Percentiles rank a stretch among this genome's conserved stretches.
Evolutionary conservation across 1,140 invertebrate genomes (phyloP).

Genomic region (Ips typographus): DNA sequence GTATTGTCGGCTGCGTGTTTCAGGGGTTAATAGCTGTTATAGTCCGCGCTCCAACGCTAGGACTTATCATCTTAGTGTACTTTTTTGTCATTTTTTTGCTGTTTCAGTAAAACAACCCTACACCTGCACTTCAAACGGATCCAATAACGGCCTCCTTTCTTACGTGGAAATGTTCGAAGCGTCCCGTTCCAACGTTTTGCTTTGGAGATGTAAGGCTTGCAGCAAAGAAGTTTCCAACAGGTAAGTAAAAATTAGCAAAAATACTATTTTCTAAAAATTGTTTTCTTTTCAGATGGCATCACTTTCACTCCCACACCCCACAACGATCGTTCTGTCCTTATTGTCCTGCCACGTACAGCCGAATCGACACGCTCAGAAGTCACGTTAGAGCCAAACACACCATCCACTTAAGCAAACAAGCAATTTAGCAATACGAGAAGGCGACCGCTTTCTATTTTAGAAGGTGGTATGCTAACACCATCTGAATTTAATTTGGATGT

Average conservation of each 20-base stretch:
- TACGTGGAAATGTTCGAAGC: slow-evolving; percentile 81
- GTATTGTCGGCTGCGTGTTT: not conserved
- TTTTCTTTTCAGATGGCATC: slow-evolving; percentile 65
- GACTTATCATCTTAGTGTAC: not conserved
- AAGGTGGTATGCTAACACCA: slow-evolving; percentile 22
- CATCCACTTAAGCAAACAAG: slow-evolving; percentile 51
- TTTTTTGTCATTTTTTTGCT: slow-evolving; percentile 30
- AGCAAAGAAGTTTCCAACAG: slow-evolving; percentile 82
- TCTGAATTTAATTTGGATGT: not conserved
- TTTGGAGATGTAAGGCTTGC: slow-evolving; percentile 78
- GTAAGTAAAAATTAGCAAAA: slow-evolving; percentile 8
- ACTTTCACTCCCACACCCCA: slow-evolving; percentile 79
- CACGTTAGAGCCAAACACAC: slow-evolving; percentile 76
- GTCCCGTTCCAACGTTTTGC: slow-evolving; percentile 64
- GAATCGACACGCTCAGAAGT: slow-evolving; percentile 77
- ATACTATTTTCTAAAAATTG: slow-evolving; percentile 1
- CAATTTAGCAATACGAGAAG: slow-evolving; percentile 29
- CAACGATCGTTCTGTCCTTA: slow-evolving; percentile 78
- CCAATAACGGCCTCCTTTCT: slow-evolving; percentile 54
- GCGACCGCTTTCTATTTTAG: slow-evolving; percentile 27
- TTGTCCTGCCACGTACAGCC: slow-evolving; percentile 81
- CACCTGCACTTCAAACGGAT: not conserved
- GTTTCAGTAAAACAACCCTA: slow-evolving; percentile 7
- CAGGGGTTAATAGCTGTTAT: not conserved
- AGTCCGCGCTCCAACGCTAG: slow-evolving; percentile 13